Base-by-base conservation (phyloP, 2,888 invertebrate genomes). In the Colostygia pectinataria region DNA sequence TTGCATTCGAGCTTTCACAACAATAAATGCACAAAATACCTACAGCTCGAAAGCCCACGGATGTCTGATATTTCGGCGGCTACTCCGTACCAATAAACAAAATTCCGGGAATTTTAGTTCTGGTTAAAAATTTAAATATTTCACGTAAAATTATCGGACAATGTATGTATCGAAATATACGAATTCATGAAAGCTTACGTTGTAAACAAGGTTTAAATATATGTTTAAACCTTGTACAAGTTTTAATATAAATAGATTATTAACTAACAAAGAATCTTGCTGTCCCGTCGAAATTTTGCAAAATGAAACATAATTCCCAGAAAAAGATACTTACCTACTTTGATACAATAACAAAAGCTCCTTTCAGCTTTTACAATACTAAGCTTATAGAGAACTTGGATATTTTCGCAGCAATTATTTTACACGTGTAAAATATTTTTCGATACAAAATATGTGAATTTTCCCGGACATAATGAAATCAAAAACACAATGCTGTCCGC, bases 1-100 rank as follows among this genome's bases (percentile, higher is more conserved):
- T 85, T 86, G 83, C 86, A 86, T 66, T 69, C 59, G 57, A 59
- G 57, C 69, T 66, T 59, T 65, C 71, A 24, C 31, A 74, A 75
- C 73, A 78, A 79, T 74, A 67, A 75, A 74, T 71, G 72, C 74
- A 77, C 65, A 65, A 65, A 71, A 71, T 56, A 71, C n/a, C n/a
- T n/a, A n/a, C 65, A 63, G 66, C 65, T 61, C 45, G 43, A 47
- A 55, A 67, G 58, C 53, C 53, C 53, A 51, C 39, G 52, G 43
- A 37, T 42, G 44, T 54, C 28, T 28, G 28, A 8, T 38, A 44
- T 43, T 37, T 12, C 14, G 29, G 33, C 33, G 42, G 14, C 18
- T 20, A 47, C 43, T 34, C 18, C 38, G 37, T 25, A 42, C 24
- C 18, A 31, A 47, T 47, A 42, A 31, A 24, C 34, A 10, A 23